Evolutionary conservation across 2,888 invertebrate genomes (phyloP), one percentile per base, ranked within the genome.

Genomic region (Automeris io): DNA sequence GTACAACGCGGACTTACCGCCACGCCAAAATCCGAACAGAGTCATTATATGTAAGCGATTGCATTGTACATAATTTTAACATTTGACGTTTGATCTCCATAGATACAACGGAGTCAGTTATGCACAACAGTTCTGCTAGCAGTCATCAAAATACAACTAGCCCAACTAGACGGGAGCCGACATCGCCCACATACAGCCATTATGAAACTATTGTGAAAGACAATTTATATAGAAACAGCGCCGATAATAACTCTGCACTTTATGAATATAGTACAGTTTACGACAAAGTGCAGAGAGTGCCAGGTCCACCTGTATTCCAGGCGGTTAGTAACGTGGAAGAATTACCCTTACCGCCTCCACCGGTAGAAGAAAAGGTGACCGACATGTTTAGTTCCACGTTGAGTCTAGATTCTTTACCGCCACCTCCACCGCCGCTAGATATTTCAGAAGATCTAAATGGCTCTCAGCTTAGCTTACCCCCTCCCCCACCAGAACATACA

Each of bases 401-500:
- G 7, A 94, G 94, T 16, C 71, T 94, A 25, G 94, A 95, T 54
- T 94, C 93, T n/a, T 72, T 94, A 42, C 94, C 93, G 0, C 94
- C 94, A 9, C 95, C 94, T 1, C 93, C 93, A 0, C 94, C 94
- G 7, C 94, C 94, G 0, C 57, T 68, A 5, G 73, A 72, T 12
- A 44, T 93, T 89, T 33, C 71, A 9, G 81, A 82, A 33, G 91
- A 92, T 42, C 72, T 92, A 5, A 88, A 90, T 7, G 93, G 93
- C 3, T 93, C 94, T 4, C 92, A 92, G 58, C 73, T 93, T 19
- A 93, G 93, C 29, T 73, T 94, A 24, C 94, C 94, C 5, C 94
- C 93, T 5, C 93, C 93, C 1, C 94, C 94, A 1, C 88, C 90
- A 8, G 88, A 83, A 51, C 83, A 87, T 47, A 81, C 87, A 0